These are phyloP conservation scores for Ailurus styani DNA, from an alignment of 2,113 vertebrate species.

Conservation along the genomic window DNA sequence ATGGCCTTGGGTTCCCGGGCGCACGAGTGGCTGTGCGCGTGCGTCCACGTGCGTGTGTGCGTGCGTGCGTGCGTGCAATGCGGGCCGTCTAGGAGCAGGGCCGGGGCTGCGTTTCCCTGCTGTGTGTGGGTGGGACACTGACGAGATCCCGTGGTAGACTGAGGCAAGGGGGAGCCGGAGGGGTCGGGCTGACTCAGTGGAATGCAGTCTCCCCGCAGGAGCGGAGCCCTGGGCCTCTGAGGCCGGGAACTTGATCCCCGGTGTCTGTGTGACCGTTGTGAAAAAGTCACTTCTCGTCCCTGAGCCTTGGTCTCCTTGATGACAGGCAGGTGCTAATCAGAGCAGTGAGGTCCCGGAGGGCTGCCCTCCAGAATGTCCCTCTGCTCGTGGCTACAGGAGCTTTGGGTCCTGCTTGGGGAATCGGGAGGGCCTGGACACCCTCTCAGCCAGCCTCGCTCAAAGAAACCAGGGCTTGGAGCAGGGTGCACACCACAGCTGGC, in stretches of 20 bases:
- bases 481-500: background rate
- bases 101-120: background rate
- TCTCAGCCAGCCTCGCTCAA: background rate
- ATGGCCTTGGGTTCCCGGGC: background rate
- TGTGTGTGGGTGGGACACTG: background rate
- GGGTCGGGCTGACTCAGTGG: background rate
- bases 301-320: background rate
- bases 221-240: background rate
- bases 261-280: background rate
- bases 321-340: background rate
- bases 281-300: background rate
- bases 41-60: background rate
- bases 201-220: background rate
- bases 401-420: background rate
- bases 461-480: background rate
- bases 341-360: background rate
- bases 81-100: background rate
- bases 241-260: background rate
- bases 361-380: background rate
- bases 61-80: fast-evolving
- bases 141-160: background rate
- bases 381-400: background rate
- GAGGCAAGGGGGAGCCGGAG: background rate
- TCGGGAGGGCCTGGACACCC: background rate
- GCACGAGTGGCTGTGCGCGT: background rate